Evolutionary conservation across 2,888 invertebrate species (phyloP), one percentile per base, ranked within the genome.

Genomic region (Tachina grossa): DNA sequence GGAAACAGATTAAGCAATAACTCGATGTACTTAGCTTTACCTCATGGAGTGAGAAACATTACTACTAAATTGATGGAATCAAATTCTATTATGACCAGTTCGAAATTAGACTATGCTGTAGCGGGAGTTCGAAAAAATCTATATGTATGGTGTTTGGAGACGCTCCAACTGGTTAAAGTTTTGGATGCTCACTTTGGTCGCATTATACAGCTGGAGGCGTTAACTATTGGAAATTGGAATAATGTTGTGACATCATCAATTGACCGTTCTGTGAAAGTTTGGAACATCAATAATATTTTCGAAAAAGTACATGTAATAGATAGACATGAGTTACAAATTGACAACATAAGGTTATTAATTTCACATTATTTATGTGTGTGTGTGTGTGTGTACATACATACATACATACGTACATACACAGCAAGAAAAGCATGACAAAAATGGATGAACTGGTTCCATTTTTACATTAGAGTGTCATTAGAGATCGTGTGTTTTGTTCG

Each of bases 201-300:
- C 83, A 99, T 99, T 13, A 97, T 99, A 79, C 97, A 98, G 88
- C 93, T 99, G 81, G 97, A 97, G 88, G 96, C 98, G 0, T 93
- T 99, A 53, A 97, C 97, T 0, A 95, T 97, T 16, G 97, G 97
- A 0, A 95, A 96, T 87, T 98, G 98, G 98, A 98, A 98, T 92
- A 97, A 97, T 91, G 96, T 98, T 8, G 97, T 99, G 66, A 99
- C 99, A 0, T 98, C 99, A 0, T 99, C 99, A 0, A 98, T 99
- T 68, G 99, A 99, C 92, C 95, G 99, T 84, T 98, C 98, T 0
- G 98, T 99, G 9, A 99, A 99, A 94, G 88, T 88, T 16, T 99
- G 99, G 99, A 99, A 99, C 92, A 98, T 99, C 79, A 98, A 99
- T 92, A 99, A 99, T 92, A 99, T 99, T 87, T 98, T 98, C 90